A percentile compares a stretch with the other conserved stretches of the same genome.
Conservation (phyloP, 2,113 vertebrate species). For the Esox niger region DNA sequence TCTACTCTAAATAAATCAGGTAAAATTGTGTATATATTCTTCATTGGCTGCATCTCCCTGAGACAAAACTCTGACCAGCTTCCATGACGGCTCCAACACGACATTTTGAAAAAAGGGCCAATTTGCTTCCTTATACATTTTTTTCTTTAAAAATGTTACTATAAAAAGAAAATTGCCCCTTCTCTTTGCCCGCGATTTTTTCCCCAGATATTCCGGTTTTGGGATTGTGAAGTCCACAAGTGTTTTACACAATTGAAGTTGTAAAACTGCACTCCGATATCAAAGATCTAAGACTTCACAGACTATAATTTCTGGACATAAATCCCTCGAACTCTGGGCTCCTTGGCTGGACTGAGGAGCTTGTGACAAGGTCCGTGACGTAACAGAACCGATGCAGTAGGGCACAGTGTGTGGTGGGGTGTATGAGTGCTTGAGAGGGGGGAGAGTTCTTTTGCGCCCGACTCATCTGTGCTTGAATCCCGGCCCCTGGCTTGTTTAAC, state of each 20-base stretch:
- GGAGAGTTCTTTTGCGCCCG: not conserved
- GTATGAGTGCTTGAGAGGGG: not conserved
- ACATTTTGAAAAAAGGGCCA: too few species aligned
- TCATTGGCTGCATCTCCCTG: constrained; percentile 3
- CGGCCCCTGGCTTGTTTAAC: not conserved
- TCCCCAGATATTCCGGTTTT: too few species aligned
- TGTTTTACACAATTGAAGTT: too few species aligned
- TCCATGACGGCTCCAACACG: not conserved
- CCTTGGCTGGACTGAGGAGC: too few species aligned
- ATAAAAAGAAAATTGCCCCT: too few species aligned
- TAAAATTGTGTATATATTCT: not conserved
- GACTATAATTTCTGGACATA: not conserved
- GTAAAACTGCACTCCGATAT: too few species aligned
- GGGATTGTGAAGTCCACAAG: too few species aligned
- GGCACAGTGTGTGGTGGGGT: constrained; percentile 27
- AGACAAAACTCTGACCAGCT: constrained; percentile 2
- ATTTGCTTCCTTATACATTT: too few species aligned
- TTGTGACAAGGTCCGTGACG: too few species aligned
- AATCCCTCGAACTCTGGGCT: not conserved
- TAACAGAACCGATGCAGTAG: constrained; percentile 15
- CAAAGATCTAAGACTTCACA: not conserved
- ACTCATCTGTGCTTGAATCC: not conserved
- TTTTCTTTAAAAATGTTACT: too few species aligned
- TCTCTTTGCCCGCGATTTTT: too few species aligned
- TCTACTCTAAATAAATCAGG: not conserved